Evolutionary conservation across 2,113 vertebrate genomes (phyloP), one percentile per base, ranked within the genome.

Genomic region (Penelope pileata): DNA sequence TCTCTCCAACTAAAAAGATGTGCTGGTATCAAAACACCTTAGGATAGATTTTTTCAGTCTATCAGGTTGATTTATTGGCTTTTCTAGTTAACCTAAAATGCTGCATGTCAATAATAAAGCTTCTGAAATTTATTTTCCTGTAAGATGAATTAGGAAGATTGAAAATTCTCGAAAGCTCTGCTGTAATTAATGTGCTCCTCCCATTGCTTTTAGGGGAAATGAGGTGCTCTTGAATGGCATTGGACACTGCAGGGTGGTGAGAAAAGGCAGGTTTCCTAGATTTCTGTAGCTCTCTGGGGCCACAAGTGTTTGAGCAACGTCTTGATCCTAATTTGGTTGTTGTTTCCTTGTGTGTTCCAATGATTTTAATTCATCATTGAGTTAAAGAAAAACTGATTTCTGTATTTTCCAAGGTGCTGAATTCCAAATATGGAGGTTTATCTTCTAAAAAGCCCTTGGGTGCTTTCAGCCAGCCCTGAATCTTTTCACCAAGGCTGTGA

Each of bases 391-490:
- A 59, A 16, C n/a, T 47, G 14, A 24, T 40, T 64, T 29, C 50
- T 56, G 0, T 48, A 7, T 74, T 58, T 72, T 72, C 17, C 27
- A 58, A 68, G 59, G 32, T 56, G 17, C 63, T 68, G 45, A 86
- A 92, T 89, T 85, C 73, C 88, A 68, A 70, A 67, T 60, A 34
- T n/a, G 48, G 83, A 91, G 30, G 67, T 93, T 90, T 92, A 75
- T 92, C 89, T 93, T 84, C 95, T 90, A 91, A 79, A 90, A 94
- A 75, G 26, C 32, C 58, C 56, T 67, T 95, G 50, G 51, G 72
- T 90, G 83, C 81, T 77, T 83, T 34, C 66, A 62, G 26, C n/a
- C 50, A 17, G 56, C 19, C 22, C 53, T 79, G 69, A 80, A 47
- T 42, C 50, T 68, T 80, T 59, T 48, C 23, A 78, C 34, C 73